These are phyloP conservation scores for Cercocebus atys DNA, from an alignment of 2,113 vertebrate genomes.

Conservation along the genomic window DNA sequence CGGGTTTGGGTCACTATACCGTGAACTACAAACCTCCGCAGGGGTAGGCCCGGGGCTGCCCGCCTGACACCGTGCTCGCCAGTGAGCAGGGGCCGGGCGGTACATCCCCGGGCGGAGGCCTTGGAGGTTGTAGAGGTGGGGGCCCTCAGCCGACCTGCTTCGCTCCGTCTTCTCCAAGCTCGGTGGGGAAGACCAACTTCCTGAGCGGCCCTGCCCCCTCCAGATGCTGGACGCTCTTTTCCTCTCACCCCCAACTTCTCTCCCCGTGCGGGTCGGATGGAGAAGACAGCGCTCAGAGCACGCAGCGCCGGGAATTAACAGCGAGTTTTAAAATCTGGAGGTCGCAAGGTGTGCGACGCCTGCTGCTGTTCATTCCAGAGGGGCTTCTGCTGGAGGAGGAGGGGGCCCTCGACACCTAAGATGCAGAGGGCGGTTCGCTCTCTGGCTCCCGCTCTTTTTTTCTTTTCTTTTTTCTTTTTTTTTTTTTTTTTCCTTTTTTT, in stretches of 20 bases:
- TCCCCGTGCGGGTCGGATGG: not conserved
- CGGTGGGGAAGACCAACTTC: not conserved
- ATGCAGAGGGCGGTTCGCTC: not conserved
- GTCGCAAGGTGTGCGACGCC: not conserved
- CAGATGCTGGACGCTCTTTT: rapidly evolving
- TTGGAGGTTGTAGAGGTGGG: rapidly evolving
- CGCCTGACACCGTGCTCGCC: not conserved
- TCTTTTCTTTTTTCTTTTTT: not conserved
- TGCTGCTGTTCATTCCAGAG: not conserved
- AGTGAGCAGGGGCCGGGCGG: not conserved
- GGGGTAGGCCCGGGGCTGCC: not conserved
- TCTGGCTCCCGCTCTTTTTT: not conserved
- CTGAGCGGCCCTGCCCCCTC: not conserved
- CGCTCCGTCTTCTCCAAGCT: not conserved
- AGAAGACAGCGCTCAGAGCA: not conserved
- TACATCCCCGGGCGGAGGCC: not conserved
- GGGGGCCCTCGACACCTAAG: no score
- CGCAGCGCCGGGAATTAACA: not conserved
- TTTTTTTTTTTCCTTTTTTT: not conserved
- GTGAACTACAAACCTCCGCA: not conserved
- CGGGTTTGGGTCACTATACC: not conserved
- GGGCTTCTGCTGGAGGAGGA: not conserved
- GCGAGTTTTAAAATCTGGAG: not conserved
- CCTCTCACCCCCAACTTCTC: rapidly evolving
- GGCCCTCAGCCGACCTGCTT: not conserved